Evolutionary conservation across 2,797 vertebrate genomes (phyloP), one percentile per base, ranked within the genome.

Genomic region (Melanotaenia trifasciata): DNA sequence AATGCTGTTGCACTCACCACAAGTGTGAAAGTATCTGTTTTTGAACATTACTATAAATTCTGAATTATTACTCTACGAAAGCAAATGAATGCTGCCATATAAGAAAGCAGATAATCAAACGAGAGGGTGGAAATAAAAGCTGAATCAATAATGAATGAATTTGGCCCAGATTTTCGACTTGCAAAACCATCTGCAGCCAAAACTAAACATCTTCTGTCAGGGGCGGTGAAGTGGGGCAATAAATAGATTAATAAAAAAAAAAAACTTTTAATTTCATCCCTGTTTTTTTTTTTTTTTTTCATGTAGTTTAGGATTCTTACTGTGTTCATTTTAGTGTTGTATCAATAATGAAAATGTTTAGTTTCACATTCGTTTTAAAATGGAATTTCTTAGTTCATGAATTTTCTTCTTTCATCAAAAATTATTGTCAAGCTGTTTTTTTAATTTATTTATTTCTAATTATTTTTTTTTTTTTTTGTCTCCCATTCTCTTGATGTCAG

Each of bases 71-170:
- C 91, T 90, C 84, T 74, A 75, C 72, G 82, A 71, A 87, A 64
- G 80, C 83, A 89, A 85, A 90, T 83, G 85, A 89, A 82, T 9
- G 22, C 78, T 86, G 81, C 84, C 82, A 72, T 88, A 90, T 87
- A 83, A 89, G 81, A 90, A 89, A 77, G 74, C 79, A 83, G 76
- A 87, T 88, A 90, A 93, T 92, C 88, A 90, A 91, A 90, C 84
- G 78, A 86, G 88, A 79, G 66, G 79, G 85, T 89, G 74, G 84
- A 92, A 87, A 91, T 89, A 93, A 94, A 93, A 85, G 79, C 36
- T n/a, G 47, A 36, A 84, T 93, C 82, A 94, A 94, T 92, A 89
- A 94, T 93, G 60, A 81, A 93, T 93, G 87, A 87, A 85, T 83
- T 83, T 87, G 90, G 90, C 89, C 90, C 85, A 90, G 86, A 88